Evolutionary conservation across 2,797 vertebrate genomes (phyloP), one percentile per base, ranked within the genome.

Genomic region (Dendrocincla tyrannina): DNA sequence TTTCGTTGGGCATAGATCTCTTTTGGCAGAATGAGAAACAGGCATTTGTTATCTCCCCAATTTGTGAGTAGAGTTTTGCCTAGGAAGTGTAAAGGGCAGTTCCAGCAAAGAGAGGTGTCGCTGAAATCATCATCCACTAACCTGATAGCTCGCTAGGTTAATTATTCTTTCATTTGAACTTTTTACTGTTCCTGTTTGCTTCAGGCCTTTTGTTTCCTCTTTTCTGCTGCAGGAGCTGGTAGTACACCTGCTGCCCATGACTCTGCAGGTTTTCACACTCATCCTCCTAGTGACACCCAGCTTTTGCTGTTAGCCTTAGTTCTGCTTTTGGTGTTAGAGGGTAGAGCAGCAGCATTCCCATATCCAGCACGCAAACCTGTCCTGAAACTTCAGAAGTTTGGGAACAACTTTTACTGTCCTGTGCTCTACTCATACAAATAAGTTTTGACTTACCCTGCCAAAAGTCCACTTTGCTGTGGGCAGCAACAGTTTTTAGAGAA

Each of bases 1-100:
- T 58, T 42, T 39, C 32, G 12, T 0, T 0, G 0, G 74, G 49
- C 13, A 64, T 70, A 50, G 27, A 32, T 3, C 15, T 60, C 19
- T 46, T 46, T 14, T 17, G 1, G 49, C 68, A 88, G 46, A n/a
- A 30, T 78, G 33, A 56, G 20, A 87, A 93, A 59, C 25, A 56
- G 14, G 7, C 7, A 7, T 59, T 69, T 11, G 14, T 55, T n/a
- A 17, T 69, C 44, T 78, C 16, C 23, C 55, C 37, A 9, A 66
- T 18, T 8, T 41, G 32, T 30, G 52, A 44, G 30, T 27, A 30
- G 18, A 37, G 4, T 58, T 94, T 62, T 77, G 42, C 19, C 17
- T 12, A 13, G n/a, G 42, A 85, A 88, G 47, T 3, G 4, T 19
- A 37, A 78, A 80, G 22, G 37, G 33, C 15, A 52, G 28, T 52